Evolutionary conservation across 2,888 invertebrate genomes (phyloP).

Genomic region (Nysson spinosus): DNA sequence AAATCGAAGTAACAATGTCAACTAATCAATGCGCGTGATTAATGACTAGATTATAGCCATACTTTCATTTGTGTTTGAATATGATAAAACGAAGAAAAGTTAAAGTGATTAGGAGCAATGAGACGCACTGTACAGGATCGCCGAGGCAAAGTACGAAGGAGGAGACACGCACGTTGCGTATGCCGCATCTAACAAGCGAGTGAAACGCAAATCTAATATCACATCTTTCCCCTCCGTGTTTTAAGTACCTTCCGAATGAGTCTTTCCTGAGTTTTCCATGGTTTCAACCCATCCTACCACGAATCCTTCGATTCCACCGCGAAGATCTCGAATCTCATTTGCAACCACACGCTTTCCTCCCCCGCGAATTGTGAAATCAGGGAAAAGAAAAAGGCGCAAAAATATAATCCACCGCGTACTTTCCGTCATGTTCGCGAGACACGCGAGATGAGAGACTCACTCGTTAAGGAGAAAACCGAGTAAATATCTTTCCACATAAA

Average conservation of each 20-base stretch:
- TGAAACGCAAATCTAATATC: constrained; percentile 68
- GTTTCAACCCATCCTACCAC: constrained; percentile 26
- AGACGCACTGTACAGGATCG: constrained; percentile 11
- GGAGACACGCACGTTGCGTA: constrained; percentile 75
- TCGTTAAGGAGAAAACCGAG: constrained; percentile 7
- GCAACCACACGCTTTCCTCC: constrained; percentile 12
- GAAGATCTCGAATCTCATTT: constrained; percentile 6
- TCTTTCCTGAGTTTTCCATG: constrained; percentile 45
- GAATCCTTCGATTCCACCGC: constrained; percentile 18
- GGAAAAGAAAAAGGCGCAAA: background rate
- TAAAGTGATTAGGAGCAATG: constrained; percentile 10
- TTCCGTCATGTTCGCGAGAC: constrained; percentile 12
- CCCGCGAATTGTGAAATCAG: constrained; percentile 21
- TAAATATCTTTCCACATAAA: constrained; percentile 17
- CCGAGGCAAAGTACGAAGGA: constrained; percentile 55
- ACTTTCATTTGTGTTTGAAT: background rate
- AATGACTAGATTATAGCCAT: no score
- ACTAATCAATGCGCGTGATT: no score
- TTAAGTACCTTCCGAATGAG: constrained; percentile 5
- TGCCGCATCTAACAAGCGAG: constrained; percentile 74
- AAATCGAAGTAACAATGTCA: no score
- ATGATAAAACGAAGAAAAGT: background rate
- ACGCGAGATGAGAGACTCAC: background rate
- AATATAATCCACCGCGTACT: background rate
- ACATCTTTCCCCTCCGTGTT: constrained; percentile 50